Evolutionary conservation across 92 coral and sea anemone species (phyloP).

Genomic region (Scolanthus callimorphus): DNA sequence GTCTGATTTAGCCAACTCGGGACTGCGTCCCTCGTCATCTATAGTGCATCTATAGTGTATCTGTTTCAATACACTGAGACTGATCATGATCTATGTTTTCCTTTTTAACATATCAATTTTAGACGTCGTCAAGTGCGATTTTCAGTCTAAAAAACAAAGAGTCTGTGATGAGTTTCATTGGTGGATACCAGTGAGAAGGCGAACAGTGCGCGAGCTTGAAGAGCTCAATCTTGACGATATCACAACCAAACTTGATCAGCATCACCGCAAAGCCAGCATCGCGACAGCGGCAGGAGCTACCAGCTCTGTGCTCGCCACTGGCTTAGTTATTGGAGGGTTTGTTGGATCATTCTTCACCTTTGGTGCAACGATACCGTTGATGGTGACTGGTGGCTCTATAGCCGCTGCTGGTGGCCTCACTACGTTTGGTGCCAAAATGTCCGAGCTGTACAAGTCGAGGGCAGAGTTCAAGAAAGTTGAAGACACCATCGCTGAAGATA

Average conservation of each 20-base stretch:
- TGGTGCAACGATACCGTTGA: slow-evolving; percentile 57
- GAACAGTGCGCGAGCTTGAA: slow-evolving; percentile 44
- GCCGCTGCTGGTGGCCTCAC: slow-evolving; percentile 63
- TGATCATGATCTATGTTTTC: no score
- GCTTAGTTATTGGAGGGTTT: slow-evolving; percentile 53
- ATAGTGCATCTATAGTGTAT: no score
- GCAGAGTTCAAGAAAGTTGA: slow-evolving; percentile 42
- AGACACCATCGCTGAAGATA: slow-evolving; percentile 41
- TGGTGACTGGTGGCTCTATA: slow-evolving; percentile 43
- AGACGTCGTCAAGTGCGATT: no score
- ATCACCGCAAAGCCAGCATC: slow-evolving; percentile 49
- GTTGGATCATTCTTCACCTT: slow-evolving; percentile 51
- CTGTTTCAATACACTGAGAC: no score
- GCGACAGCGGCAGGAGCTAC: slow-evolving; percentile 63
- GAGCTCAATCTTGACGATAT: slow-evolving; percentile 42
- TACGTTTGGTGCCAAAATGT: slow-evolving; percentile 55
- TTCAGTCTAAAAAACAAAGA: slow-evolving; percentile 17
- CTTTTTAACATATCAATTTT: no score
- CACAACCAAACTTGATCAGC: slow-evolving; percentile 27
- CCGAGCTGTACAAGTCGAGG: slow-evolving; percentile 32
- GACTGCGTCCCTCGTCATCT: no score
- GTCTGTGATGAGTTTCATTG: slow-evolving; percentile 34
- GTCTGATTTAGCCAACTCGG: no score
- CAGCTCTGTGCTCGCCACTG: slow-evolving; percentile 53
- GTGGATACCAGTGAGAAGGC: slow-evolving; percentile 53